Evolutionary conservation across 2,888 invertebrate genomes (phyloP).

Genomic region (Heteromurus nitidus): DNA sequence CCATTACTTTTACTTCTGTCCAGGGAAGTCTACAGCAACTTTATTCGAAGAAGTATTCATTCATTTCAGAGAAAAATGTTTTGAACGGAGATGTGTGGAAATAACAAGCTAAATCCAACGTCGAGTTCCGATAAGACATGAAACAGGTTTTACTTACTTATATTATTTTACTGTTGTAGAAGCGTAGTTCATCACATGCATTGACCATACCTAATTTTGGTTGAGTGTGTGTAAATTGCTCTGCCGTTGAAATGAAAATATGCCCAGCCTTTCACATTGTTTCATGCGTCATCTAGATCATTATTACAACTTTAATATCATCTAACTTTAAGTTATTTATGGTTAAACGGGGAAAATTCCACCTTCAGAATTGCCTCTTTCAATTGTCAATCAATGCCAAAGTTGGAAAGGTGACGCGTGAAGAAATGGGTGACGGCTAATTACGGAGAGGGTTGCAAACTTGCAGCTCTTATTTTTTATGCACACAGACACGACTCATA

Average conservation of each 20-base stretch:
- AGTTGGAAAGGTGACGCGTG: slow-evolving; percentile 38
- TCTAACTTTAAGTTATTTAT: slow-evolving; percentile 4
- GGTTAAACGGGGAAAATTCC: slow-evolving; percentile 9
- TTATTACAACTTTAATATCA: slow-evolving; percentile 1
- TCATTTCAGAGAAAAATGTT: neutral
- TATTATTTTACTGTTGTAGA: too few species aligned
- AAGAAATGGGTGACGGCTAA: slow-evolving; percentile 53
- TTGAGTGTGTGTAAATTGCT: neutral
- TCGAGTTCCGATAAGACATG: too few species aligned
- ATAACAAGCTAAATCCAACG: too few species aligned
- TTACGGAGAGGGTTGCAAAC: slow-evolving; percentile 10
- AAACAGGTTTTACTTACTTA: slow-evolving; percentile 44
- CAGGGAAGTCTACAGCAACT: too few species aligned
- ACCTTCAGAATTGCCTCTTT: slow-evolving; percentile 14
- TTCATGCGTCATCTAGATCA: slow-evolving; percentile 16
- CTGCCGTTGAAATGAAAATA: too few species aligned
- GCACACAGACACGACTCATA: neutral
- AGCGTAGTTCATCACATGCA: too few species aligned
- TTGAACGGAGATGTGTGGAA: too few species aligned
- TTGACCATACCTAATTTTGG: too few species aligned
- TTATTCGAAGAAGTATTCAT: neutral
- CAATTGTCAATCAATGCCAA: slow-evolving; percentile 59
- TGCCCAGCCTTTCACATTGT: neutral
- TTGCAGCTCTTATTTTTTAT: slow-evolving; percentile 6
- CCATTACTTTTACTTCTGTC: slow-evolving; percentile 60